Evolutionary conservation across 1,140 invertebrate genomes (phyloP), one percentile per base, ranked within the genome.

Genomic region (Cotesia vestalis): DNA sequence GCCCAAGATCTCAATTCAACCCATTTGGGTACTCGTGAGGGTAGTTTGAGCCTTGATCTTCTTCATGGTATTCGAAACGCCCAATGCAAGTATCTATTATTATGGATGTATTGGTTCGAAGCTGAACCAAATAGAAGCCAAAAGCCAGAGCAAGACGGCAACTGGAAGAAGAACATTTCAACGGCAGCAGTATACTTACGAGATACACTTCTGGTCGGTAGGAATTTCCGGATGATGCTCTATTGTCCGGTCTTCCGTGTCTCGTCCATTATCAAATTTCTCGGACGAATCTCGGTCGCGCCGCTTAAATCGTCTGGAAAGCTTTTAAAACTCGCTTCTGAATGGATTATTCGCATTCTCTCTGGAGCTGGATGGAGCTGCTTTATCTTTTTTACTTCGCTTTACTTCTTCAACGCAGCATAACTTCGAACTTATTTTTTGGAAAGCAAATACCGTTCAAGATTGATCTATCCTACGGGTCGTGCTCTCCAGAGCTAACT

Each of bases 201-300:
- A 57, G 61, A 36, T 27, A 55, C 27, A 46, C 40, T 46, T 59
- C 53, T 60, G 63, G 38, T 38, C 27, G 40, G 40, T 46, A 75
- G 61, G 66, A 75, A 66, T 69, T 61, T 67, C 64, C 64, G 57
- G 38, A 40, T 14, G 46, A 75, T 61, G 70, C 69, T 60, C 74
- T 55, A 75, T 75, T 75, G 74, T 75, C 74, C 74, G 64, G 67
- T 68, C 68, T 27, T 46, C 68, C 64, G 68, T 66, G 63, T 71
- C 52, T 73, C 67, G 64, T 73, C 74, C 74, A 75, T 75, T 75
- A 75, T 75, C 74, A 75, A 75, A 75, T 75, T 75, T 75, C 71
- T 72, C 68, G 59, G 71, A 70, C 57, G 69, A 69, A 63, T 52
- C 38, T 27, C 5, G 27, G 38, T 53, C 34, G 53, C 66, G 36